These are phyloP conservation scores for Maconellicoccus hirsutus DNA, from an alignment of 1,140 invertebrate species.

Conservation along the genomic window DNA sequence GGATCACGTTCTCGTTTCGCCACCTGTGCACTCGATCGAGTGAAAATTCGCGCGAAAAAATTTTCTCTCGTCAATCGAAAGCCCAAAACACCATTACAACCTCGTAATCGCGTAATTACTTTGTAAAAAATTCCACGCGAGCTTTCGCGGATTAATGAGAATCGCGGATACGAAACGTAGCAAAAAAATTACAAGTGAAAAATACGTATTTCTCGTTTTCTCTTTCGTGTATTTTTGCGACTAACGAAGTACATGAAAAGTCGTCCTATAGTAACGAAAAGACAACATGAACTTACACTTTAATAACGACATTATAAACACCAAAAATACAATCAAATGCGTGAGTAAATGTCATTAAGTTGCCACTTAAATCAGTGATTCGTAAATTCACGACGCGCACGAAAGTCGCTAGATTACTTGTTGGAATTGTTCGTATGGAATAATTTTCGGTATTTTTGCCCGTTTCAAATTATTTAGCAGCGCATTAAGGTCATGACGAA, in stretches of 20 bases:
- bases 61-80: background rate
- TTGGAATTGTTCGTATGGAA: background rate
- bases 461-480: too few species aligned
- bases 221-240: background rate
- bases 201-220: too few species aligned
- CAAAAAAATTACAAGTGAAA: too few species aligned
- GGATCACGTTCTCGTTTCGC: too few species aligned
- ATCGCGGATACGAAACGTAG: too few species aligned
- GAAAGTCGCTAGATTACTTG: background rate
- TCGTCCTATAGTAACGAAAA: constrained; percentile 1
- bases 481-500: too few species aligned
- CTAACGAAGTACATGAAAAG: background rate
- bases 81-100: background rate
- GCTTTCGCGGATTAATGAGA: background rate
- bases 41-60: too few species aligned
- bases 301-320: constrained; percentile 9
- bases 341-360: background rate
- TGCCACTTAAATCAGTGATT: background rate
- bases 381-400: background rate
- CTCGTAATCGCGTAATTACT: background rate
- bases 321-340: background rate
- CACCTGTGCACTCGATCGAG: too few species aligned
- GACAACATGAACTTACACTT: constrained; percentile 3
- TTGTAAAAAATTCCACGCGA: background rate
- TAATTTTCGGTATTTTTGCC: too few species aligned